Percentiles rank a stretch among this genome's conserved stretches.
phyloP scores from a whole-genome alignment of 2,888 invertebrate species.

The Drosophila algonquin region DNA sequence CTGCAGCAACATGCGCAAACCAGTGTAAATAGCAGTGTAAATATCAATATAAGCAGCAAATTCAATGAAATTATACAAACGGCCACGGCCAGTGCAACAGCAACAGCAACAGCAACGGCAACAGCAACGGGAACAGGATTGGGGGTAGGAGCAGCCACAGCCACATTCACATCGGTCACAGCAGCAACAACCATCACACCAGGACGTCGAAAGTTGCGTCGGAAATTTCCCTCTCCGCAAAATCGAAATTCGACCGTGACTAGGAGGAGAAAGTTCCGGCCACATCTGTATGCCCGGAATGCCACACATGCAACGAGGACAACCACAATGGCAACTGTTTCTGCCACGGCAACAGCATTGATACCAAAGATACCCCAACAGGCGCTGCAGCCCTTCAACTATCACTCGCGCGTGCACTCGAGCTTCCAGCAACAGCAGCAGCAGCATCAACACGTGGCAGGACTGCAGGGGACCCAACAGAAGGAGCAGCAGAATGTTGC shows the following conservation, averaged over 20 bases:
- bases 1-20: slow-evolving; percentile 58
- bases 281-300: slow-evolving; percentile 67
- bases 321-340: slow-evolving; percentile 58
- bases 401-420: slow-evolving; percentile 62
- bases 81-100: slow-evolving; percentile 47
- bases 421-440: slow-evolving; percentile 61
- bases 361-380: slow-evolving; percentile 64
- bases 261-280: slow-evolving; percentile 67
- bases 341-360: slow-evolving; percentile 46
- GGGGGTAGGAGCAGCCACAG: slow-evolving; percentile 35
- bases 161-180: slow-evolving; percentile 41
- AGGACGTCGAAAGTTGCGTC: slow-evolving; percentile 72
- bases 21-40: slow-evolving; percentile 80
- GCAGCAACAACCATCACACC: slow-evolving; percentile 48
- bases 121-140: slow-evolving; percentile 32
- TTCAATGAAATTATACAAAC: slow-evolving; percentile 78
- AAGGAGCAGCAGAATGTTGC: slow-evolving; percentile 47
- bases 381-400: slow-evolving; percentile 54
- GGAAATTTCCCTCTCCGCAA: slow-evolving; percentile 61
- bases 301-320: slow-evolving; percentile 74
- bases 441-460: slow-evolving; percentile 54
- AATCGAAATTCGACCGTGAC: slow-evolving; percentile 49
- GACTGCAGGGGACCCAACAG: slow-evolving; percentile 48
- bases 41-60: slow-evolving; percentile 73
- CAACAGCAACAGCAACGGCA: slow-evolving; percentile 47